Base-by-base conservation (phyloP, 1,140 invertebrate genomes). In the Heliconius hewitsoni region DNA sequence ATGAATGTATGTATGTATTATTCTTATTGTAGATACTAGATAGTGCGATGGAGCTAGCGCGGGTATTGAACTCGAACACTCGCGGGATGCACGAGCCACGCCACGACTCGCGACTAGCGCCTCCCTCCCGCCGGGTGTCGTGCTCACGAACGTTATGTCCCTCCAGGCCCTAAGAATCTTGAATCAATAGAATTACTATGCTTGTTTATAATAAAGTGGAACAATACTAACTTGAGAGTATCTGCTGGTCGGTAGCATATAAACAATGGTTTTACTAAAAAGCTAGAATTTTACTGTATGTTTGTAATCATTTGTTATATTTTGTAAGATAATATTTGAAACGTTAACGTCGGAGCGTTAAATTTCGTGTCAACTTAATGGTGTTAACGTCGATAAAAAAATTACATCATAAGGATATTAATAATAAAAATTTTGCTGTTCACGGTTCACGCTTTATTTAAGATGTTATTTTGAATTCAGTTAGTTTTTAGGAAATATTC, bases 61-160 rank as follows among this genome's bases (percentile, higher is more conserved):
- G 91, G 91, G 86, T 91, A 91, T 87, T 92, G 91, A 92, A 90
- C 91, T 85, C 89, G 80, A 83, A 82, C 84, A 86, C 82, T 85
- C 83, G 85, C 87, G 86, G 85, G 88, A 84, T 85, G 81, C 85
- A 82, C 83, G 79, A 81, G 37, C 74, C 74, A 37, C 57, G 74
- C 23, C 37, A 23, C 74, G 57, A 66, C 74, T 76, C 23, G 74
- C 55, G 74, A 23, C 57, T 42, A 23, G 74, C 78, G 74, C 74
- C 76, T 81, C 78, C 57, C 76, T 76, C 78, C 77, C 76, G 76
- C 76, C 81, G 74, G 79, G 66, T 79, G 70, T 83, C 78, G 81
- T 76, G 79, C 78, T 82, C 80, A 79, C 80, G 85, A 81, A 71
- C 78, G 74, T 76, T 73, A 76, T 76, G 79, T 81, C 84, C 85